Conservation (phyloP, 1,140 invertebrate species). For the Diuraphis noxia region DNA sequence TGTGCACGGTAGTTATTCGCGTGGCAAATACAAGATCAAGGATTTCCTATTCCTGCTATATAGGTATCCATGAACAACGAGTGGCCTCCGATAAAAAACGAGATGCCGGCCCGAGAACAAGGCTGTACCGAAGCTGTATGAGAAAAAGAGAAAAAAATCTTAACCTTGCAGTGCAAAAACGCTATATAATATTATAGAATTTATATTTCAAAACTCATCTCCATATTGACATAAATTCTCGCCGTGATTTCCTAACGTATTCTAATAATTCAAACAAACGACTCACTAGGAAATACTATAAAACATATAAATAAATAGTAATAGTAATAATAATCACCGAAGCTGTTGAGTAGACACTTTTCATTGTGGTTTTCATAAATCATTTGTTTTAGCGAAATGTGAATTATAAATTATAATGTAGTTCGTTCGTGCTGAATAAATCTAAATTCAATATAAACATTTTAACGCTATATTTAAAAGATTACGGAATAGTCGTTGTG, state of each 20-base stretch:
- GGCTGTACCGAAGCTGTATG: not conserved
- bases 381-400: not conserved
- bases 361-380: not conserved
- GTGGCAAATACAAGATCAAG: conserved; percentile 44
- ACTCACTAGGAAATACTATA: not conserved
- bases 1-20: not conserved
- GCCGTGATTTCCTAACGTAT: not conserved
- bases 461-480: not conserved
- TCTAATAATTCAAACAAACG: not conserved
- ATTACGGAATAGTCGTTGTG: not conserved
- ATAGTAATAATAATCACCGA: not conserved
- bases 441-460: not conserved
- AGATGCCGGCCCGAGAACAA: conserved; percentile 11
- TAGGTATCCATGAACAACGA: not conserved
- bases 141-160: not conserved
- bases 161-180: conserved; percentile 38
- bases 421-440: not conserved
- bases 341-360: not conserved
- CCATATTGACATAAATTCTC: not conserved
- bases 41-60: not conserved
- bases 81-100: conserved; percentile 12
- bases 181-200: not conserved
- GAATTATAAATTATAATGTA: not conserved
- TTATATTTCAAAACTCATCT: conserved; percentile 12
- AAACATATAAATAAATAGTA: too few relatives aligned